Base-by-base conservation (phyloP, 2,113 vertebrate species). In the Shinisaurus crocodilurus region DNA sequence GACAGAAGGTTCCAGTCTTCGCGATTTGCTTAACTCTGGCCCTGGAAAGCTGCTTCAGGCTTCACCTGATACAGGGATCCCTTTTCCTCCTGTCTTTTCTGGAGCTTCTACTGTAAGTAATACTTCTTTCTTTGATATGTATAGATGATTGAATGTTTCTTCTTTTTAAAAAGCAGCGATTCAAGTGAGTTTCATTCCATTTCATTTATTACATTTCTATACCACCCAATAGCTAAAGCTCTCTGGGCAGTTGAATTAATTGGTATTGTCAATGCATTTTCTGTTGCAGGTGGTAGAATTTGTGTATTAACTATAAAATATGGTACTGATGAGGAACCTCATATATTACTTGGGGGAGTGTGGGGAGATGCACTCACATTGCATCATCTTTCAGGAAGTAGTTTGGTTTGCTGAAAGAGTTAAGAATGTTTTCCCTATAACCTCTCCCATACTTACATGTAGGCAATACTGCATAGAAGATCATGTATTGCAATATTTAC, bases 11-110 rank as follows among this genome's bases (percentile, higher is more conserved):
- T 99, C 98, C 90, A 99, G 99, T 96, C 98, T 99, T 90, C 97
- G 99, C 95, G 99, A 99, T 95, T 97, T 99, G 86, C 99, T 99
- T 85, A 99, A 99, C 96, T 98, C 98, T 1, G 98, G 99, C 67
- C 98, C 98, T 0, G 99, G 99, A 91, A 99, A 99, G 92, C 98
- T 99, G 94, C 98, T 98, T 48, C 99, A 99, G 93, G 98, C 98
- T 82, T 96, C 98, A 3, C 95, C 98, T 92, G 99, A 99, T 57
- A 93, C 98, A 69, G 98, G 98, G 85, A 98, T 99, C 83, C 99
- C 99, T 5, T 99, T 99, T 95, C 99, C 99, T 88, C 98, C 99
- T 0, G 99, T 99, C 87, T 99, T 99, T 94, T 97, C 98, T 94
- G 97, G 98, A 92, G 98, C 98, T 95, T 97, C 98, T 93, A 96